A percentile compares a stretch with the other conserved stretches of the same genome.
Conservation (phyloP, 2,888 invertebrate species). For the Chironomus tentans region DNA sequence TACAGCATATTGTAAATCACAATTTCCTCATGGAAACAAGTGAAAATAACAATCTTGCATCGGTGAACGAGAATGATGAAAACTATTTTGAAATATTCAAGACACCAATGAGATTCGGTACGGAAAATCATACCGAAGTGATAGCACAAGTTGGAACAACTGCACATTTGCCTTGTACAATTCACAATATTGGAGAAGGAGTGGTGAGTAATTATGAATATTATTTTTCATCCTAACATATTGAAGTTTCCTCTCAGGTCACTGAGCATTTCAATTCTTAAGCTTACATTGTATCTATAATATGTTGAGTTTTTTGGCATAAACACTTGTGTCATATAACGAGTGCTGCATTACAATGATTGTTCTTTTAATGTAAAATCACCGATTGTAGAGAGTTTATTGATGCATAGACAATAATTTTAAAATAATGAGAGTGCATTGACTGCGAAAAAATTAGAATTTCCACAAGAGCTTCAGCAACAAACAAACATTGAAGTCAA, state of each 20-base stretch:
- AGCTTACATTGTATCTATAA: not conserved
- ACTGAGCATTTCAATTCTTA: not conserved
- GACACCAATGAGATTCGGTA: slow-evolving; percentile 69
- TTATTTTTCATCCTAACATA: slow-evolving; percentile 28
- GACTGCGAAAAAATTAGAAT: no score
- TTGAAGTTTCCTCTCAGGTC: not conserved
- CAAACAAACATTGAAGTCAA: no score
- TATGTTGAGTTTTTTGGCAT: no score
- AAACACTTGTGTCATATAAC: no score
- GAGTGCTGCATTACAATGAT: no score
- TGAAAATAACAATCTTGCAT: slow-evolving; percentile 3
- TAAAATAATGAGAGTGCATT: no score
- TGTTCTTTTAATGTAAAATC: no score
- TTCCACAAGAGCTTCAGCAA: no score
- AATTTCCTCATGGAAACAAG: slow-evolving; percentile 16
- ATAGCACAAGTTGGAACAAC: slow-evolving; percentile 79
- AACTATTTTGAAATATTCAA: slow-evolving; percentile 24
- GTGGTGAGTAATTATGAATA: slow-evolving; percentile 56
- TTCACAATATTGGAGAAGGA: slow-evolving; percentile 78
- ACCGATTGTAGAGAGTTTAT: no score
- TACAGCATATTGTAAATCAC: slow-evolving; percentile 4
- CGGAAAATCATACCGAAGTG: slow-evolving; percentile 71
- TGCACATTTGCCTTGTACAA: slow-evolving; percentile 72
- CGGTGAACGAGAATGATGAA: slow-evolving; percentile 20
- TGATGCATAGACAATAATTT: no score